These are phyloP conservation scores for Diloba caeruleocephala DNA, from an alignment of 2,888 invertebrate species.

Conservation along the genomic window DNA sequence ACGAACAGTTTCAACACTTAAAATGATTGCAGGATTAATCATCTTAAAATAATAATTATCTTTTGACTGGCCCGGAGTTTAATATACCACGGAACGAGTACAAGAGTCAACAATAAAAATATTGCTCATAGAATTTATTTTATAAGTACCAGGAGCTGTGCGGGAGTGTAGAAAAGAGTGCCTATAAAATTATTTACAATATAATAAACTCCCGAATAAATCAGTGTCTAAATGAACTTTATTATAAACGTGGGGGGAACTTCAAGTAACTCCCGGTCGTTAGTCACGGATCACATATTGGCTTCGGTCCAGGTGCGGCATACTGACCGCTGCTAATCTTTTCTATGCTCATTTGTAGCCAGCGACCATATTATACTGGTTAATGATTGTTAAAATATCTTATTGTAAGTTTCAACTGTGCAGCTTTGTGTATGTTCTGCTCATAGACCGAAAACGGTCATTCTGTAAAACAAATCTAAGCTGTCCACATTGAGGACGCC, in stretches of 20 bases:
- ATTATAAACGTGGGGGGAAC: constrained; percentile 46
- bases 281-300: constrained; percentile 52
- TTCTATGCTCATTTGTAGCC: constrained; percentile 40
- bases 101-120: too few species aligned
- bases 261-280: constrained; percentile 29
- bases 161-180: constrained; percentile 14
- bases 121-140: too few species aligned
- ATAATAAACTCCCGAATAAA: constrained; percentile 43
- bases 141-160: too few species aligned
- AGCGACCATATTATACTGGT: constrained; percentile 2
- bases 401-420: constrained; percentile 4
- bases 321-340: constrained; percentile 45
- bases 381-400: constrained; percentile 23
- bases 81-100: too few species aligned
- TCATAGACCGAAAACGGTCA: too few species aligned
- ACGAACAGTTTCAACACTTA: too few species aligned
- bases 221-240: constrained; percentile 38
- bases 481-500: too few species aligned
- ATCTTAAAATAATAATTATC: too few species aligned
- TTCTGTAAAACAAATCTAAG: too few species aligned
- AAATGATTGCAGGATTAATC: too few species aligned
- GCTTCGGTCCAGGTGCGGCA: constrained; percentile 41
- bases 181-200: constrained; percentile 16
- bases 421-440: neutral
- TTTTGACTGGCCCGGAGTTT: too few species aligned